These are phyloP conservation scores for Aegotheles bennettii DNA, from an alignment of 2,113 vertebrate genomes.

Conservation along the genomic window DNA sequence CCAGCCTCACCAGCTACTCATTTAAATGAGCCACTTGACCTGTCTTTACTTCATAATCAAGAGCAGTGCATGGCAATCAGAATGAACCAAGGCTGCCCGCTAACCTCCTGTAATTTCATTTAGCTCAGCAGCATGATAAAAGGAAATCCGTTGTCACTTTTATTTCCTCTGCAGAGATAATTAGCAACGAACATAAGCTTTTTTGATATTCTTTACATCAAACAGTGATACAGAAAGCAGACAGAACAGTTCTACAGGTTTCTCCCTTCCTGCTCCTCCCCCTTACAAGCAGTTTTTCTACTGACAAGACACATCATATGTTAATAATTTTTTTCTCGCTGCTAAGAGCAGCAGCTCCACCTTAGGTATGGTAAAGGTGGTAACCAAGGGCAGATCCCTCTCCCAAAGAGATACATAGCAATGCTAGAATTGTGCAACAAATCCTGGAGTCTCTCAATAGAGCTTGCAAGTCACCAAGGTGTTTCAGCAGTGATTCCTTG, in stretches of 20 bases:
- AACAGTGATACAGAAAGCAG: background rate
- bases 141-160: too few species aligned
- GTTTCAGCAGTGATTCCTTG: background rate
- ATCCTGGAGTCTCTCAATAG: background rate
- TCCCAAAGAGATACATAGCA: fast-evolving
- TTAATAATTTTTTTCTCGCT: background rate
- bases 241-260: background rate
- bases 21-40: background rate
- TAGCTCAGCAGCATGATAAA: background rate
- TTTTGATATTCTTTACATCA: background rate
- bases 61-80: background rate
- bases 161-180: background rate
- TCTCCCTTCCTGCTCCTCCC: background rate
- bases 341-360: background rate
- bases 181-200: background rate
- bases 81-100: background rate
- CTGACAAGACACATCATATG: background rate
- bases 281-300: background rate
- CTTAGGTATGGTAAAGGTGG: background rate
- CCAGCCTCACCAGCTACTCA: constrained; percentile 13
- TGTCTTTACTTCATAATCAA: background rate
- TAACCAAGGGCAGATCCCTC: background rate
- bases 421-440: too few species aligned
- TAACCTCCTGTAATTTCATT: background rate
- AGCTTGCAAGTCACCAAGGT: background rate